Evolutionary conservation across 64 coral and sea anemone species (phyloP).

Genomic region (Montipora cactus): DNA sequence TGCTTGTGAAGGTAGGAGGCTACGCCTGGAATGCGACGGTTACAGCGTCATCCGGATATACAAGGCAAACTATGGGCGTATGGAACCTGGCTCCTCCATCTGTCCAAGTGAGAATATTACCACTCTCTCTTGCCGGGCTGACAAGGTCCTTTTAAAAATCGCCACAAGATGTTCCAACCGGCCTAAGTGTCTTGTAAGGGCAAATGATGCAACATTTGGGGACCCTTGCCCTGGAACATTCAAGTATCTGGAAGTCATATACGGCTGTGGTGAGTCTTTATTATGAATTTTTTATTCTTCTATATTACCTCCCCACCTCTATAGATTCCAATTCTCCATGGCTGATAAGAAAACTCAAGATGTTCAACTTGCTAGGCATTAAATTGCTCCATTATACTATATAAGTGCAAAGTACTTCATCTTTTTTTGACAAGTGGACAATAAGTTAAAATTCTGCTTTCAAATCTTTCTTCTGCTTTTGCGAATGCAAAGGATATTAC

Average conservation of each 20-base stretch:
- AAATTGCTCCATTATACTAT: too few species aligned
- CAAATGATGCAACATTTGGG: slow-evolving; percentile 48
- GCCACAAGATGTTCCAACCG: slow-evolving; percentile 55
- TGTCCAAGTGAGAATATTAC: slow-evolving; percentile 77
- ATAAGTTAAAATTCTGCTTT: too few species aligned
- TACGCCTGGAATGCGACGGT: slow-evolving; percentile 69
- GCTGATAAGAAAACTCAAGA: too few species aligned
- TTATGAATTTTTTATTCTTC: background rate
- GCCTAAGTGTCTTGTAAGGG: slow-evolving; percentile 70
- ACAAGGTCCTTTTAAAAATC: slow-evolving; percentile 37
- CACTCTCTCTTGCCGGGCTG: slow-evolving; percentile 46
- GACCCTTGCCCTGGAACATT: slow-evolving; percentile 89
- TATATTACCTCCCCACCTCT: too few species aligned
- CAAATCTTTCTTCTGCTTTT: too few species aligned
- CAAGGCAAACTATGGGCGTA: slow-evolving; percentile 79
- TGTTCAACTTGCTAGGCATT: too few species aligned
- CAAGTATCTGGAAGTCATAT: slow-evolving; percentile 89
- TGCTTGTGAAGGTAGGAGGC: slow-evolving; percentile 78
- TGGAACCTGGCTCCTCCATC: slow-evolving; percentile 73
- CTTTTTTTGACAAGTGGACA: too few species aligned
- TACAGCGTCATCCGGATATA: slow-evolving; percentile 49
- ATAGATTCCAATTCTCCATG: too few species aligned
- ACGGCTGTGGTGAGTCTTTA: slow-evolving; percentile 77
- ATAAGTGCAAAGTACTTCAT: too few species aligned
- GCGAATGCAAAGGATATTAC: too few species aligned